phyloP scores from a whole-genome alignment of 1,140 invertebrate genomes.

The Helicorthomorpha holstii region DNA sequence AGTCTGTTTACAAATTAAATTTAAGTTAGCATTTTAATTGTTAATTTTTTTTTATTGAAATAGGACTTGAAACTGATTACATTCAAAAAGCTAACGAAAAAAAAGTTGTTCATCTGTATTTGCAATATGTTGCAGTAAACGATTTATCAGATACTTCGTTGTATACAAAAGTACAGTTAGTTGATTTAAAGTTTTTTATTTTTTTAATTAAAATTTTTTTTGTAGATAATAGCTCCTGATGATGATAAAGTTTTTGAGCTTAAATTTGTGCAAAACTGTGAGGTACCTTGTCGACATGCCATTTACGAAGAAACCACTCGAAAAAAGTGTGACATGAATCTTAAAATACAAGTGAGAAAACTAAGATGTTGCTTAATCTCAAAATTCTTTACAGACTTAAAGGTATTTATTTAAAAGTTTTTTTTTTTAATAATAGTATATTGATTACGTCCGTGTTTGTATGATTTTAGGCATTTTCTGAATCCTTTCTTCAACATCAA shows the following conservation, averaged over 20 bases:
- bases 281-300: constrained; percentile 30
- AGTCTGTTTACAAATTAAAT: too few relatives aligned
- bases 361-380: constrained; percentile 51
- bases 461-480: too few relatives aligned
- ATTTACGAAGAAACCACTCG: constrained; percentile 20
- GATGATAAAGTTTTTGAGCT: constrained; percentile 59
- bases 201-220: too few relatives aligned
- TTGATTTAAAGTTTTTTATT: too few relatives aligned
- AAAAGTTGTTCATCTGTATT: constrained; percentile 48
- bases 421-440: too few relatives aligned
- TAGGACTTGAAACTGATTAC: constrained; percentile 51
- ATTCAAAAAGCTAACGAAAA: constrained; percentile 61
- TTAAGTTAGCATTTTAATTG: too few relatives aligned
- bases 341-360: constrained; percentile 48
- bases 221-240: constrained; percentile 43
- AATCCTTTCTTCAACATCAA: too few relatives aligned
- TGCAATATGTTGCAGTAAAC: constrained; percentile 46
- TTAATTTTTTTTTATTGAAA: too few relatives aligned
- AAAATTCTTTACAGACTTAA: constrained; percentile 50
- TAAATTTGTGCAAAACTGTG: constrained; percentile 51
- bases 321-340: constrained; percentile 43
- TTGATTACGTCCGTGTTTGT: too few relatives aligned
- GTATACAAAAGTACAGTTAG: constrained; percentile 44
- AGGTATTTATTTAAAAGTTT: constrained; percentile 25
- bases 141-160: constrained; percentile 56